Percentiles rank a stretch among this genome's conserved stretches.
These are phyloP conservation scores for Callyntrura guangdongensis DNA, from an alignment of 2,888 invertebrate species.

Conservation along the genomic window DNA sequence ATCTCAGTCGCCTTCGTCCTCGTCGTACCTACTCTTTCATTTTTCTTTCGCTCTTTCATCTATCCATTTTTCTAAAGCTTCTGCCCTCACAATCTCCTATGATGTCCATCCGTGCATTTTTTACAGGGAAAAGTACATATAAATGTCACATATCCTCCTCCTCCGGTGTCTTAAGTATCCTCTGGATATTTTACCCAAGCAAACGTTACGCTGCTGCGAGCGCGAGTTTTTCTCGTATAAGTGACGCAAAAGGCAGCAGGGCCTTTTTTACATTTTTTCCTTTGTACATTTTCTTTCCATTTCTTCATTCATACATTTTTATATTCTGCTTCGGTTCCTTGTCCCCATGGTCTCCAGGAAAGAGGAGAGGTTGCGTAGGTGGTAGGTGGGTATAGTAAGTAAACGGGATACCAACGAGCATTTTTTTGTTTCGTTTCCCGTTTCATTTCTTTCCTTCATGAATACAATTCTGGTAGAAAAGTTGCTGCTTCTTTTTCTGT, in stretches of 20 bases:
- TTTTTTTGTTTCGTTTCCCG: not conserved
- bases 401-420: conserved; percentile 9
- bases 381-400: not conserved
- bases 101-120: conserved; percentile 18
- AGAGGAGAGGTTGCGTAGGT: not conserved
- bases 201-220: conserved; percentile 18
- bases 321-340: conserved; percentile 13
- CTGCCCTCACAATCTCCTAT: conserved; percentile 40
- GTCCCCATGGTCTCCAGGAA: conserved; percentile 18
- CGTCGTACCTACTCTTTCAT: conserved; percentile 52
- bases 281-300: conserved; percentile 8
- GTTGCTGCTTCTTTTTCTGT: conserved; percentile 4
- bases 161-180: conserved; percentile 33
- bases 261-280: conserved; percentile 1
- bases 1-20: conserved; percentile 76
- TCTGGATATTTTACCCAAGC: conserved; percentile 50
- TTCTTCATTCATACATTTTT: conserved; percentile 27
- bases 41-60: conserved; percentile 48
- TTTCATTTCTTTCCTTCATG: conserved; percentile 40
- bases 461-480: conserved; percentile 50
- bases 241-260: not conserved
- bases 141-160: conserved; percentile 67
- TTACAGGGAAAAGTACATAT: conserved; percentile 15
- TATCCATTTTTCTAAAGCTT: conserved; percentile 45
- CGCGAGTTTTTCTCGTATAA: too few species aligned